Evolutionary conservation across 2,797 vertebrate species (phyloP), one percentile per base, ranked within the genome.

Genomic region (Potorous gilbertii): DNA sequence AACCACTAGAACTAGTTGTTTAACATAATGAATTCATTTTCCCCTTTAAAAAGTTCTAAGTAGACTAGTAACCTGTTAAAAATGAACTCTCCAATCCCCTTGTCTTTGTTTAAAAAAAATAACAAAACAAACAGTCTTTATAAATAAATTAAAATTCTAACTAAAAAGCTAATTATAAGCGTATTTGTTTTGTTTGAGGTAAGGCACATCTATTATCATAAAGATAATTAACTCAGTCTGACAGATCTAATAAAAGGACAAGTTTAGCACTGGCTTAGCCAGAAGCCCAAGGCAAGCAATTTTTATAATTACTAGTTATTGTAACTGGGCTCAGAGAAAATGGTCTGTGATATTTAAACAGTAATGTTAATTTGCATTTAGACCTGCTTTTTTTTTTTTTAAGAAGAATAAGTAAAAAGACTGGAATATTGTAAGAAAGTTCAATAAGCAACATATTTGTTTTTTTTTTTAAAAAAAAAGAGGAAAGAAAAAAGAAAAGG

Each of bases 241-340:
- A 99, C 99, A 99, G 99, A 99, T 99, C 98, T 99, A 99, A 99
- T 99, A 99, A 99, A 99, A 98, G 98, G 98, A 99, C 98, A 99
- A 98, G 98, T 99, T 99, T 99, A 98, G 98, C 98, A 98, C 97
- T 98, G 98, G 98, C 98, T 99, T 99, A 99, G 98, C 98, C 98
- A 95, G 98, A 99, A 99, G 99, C 99, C 98, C 96, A 99, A 99
- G 99, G 99, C 99, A 99, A 99, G 99, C 99, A 98, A 99, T 99
- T 99, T 99, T 99, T 99, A 98, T 99, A 99, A 99, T 99, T 99
- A 98, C 99, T 99, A 99, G 99, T 99, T 99, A 99, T 99, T 99
- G 98, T 99, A 99, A 99, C 98, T 98, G 98, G 99, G 98, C 98
- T 98, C 98, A 98, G 98, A 99, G 98, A 99, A 99, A 99, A 99